Conservation (phyloP, 2,113 vertebrate genomes). For the Tauraco erythrolophus region DNA sequence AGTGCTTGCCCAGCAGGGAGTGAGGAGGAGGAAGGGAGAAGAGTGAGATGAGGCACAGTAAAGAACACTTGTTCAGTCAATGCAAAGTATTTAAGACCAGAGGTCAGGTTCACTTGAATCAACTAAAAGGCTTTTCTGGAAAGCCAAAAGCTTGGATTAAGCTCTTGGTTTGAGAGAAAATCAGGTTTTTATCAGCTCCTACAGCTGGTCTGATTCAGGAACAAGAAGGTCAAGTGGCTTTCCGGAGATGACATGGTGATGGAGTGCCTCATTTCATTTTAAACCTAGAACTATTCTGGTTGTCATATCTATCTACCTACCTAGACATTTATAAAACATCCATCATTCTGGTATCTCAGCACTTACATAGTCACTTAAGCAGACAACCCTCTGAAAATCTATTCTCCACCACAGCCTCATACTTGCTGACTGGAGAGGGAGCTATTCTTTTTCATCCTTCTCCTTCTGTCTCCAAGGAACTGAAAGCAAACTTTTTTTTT, state of each 20-base stretch:
- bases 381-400: background rate
- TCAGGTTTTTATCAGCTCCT: conserved; percentile 25
- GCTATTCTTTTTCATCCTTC: background rate
- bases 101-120: background rate
- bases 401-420: background rate
- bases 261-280: conserved; percentile 51
- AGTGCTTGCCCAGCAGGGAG: rapidly evolving
- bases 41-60: background rate
- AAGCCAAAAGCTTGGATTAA: background rate
- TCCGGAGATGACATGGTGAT: conserved; percentile 34
- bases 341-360: conserved; percentile 14
- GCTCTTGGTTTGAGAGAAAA: background rate
- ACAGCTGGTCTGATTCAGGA: conserved; percentile 16
- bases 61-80: background rate
- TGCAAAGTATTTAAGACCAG: background rate
- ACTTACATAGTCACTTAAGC: conserved; percentile 2
- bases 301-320: conserved; percentile 53
- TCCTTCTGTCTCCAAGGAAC: background rate
- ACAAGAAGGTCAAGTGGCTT: conserved; percentile 53
- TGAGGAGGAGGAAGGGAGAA: background rate
- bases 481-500: background rate
- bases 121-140: background rate
- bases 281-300: conserved; percentile 30
- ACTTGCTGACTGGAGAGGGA: conserved; percentile 9
- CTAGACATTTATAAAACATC: conserved; percentile 33